Percentiles rank a stretch among this genome's conserved stretches.
Evolutionary conservation across 1,140 invertebrate species (phyloP).

Genomic region (Ceratina calcarata): DNA sequence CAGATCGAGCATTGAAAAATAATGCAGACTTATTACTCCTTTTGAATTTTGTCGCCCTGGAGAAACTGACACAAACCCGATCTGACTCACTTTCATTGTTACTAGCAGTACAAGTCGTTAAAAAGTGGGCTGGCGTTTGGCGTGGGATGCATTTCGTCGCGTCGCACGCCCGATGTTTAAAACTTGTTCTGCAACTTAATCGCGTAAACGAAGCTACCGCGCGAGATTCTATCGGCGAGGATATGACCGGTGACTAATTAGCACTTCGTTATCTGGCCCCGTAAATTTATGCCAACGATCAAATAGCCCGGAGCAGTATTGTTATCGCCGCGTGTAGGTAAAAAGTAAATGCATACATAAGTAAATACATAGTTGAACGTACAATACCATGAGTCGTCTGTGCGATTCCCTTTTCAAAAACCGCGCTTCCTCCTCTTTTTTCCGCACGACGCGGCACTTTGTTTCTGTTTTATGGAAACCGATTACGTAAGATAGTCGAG

Average conservation of each 20-base stretch:
- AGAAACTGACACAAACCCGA: no score
- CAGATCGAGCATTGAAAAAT: no score
- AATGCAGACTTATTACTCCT: no score
- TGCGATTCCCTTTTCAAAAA: background rate
- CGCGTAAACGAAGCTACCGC: constrained; percentile 24
- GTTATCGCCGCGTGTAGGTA: background rate
- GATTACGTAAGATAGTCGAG: background rate
- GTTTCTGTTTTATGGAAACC: constrained; percentile 6
- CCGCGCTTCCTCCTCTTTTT: background rate
- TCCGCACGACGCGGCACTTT: background rate
- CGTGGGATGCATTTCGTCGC: background rate
- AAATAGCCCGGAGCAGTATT: background rate
- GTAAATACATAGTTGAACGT: no score
- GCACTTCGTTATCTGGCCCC: constrained; percentile 36
- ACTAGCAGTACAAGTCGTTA: no score
- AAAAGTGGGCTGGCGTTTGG: no score
- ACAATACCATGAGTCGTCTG: no score
- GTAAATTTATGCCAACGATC: constrained; percentile 35
- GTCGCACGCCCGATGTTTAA: constrained; percentile 34
- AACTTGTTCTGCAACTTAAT: constrained; percentile 43
- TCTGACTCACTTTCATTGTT: no score
- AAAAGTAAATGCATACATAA: background rate
- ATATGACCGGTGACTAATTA: constrained; percentile 51
- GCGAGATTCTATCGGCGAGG: constrained; percentile 45
- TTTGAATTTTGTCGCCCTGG: no score